Evolutionary conservation across 1,140 invertebrate genomes (phyloP), one percentile per base, ranked within the genome.

Genomic region (Euborellia annulipes): DNA sequence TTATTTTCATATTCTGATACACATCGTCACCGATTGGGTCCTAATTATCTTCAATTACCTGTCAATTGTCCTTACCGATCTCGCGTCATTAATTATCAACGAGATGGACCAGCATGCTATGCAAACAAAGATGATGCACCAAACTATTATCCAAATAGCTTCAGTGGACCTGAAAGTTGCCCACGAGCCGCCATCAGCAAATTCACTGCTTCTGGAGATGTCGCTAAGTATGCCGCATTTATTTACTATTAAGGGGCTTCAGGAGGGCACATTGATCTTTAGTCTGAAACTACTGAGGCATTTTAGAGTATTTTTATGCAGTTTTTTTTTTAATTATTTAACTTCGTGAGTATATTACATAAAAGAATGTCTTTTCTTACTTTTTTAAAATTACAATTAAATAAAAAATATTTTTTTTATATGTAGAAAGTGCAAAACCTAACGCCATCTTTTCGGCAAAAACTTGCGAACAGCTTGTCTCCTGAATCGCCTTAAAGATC

Each of bases 61-160:
- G 88, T 98, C n/a, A 98, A 98, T 62, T 90, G 87, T 56, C 91
- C 93, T 0, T 89, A 79, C 54, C 59, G 66, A 17, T 61, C 61
- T 18, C 63, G 46, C 43, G 50, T 57, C 4, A 62, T 62, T 6
- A 93, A 94, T 61, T 92, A 85, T 61, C 85, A 92, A 62, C 75
- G 92, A 30, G 92, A 96, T 66, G 93, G 93, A 2, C 78, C 78
- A 69, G 63, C 68, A 9, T 60, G 71, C 13, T 61, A 34, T 20
- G 68, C 54, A 41, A 79, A 78, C 55, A 75, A 84, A 70, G 78
- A 69, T 36, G 83, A 81, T 30, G 79, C 82, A 11, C 93, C 93
- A 1, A 95, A 95, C 64, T 97, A 96, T 61, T 93, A 77, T 68
- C 94, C 94, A 0, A 97, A 97, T 63, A 94, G 89, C 48, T 98